Evolutionary conservation across 2,797 vertebrate genomes (phyloP), one percentile per base, ranked within the genome.

Genomic region (Sebastiscus albofasciatus): DNA sequence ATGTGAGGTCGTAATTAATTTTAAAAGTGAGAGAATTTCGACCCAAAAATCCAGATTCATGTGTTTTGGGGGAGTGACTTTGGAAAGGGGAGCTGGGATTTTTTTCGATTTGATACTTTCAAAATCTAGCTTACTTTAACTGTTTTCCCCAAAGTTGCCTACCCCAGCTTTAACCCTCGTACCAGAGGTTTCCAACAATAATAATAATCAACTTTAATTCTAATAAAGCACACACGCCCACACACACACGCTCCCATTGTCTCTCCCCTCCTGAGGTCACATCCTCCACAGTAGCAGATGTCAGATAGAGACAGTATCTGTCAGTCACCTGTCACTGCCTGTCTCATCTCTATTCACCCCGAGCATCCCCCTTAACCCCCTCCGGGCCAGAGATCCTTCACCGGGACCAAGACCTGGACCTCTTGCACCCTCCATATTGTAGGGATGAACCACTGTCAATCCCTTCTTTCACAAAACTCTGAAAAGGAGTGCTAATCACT

Each of bases 271-370:
- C 72, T 42, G 68, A 83, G 89, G 87, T 93, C 91, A 72, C 87
- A 67, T 81, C 85, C 82, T 72, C 65, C 82, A 78, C 77, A 67
- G 79, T 59, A 76, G 86, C 94, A 93, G 88, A 91, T 90, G 94
- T 92, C 84, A 77, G 56, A 86, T 24, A 42, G 78, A 86, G 78
- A 87, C 90, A 8, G 83, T 78, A 64, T 75, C 88, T 91, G 94
- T 94, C 95, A 93, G 86, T 94, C 94, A 92, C 75, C 84, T 90
- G 91, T 94, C 94, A 94, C 64, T 6, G 55, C 54, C 22, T 4
- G 34, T 52, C 72, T 90, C 82, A 54, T 83, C 84, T 90, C 86
- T 72, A 33, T 92, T 92, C 87, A 90, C 56, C 61, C 39, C 5
- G 3, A 22, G 29, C 24, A 34, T 49, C 75, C 68, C 73, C 72